Percentiles rank a stretch among this genome's conserved stretches.
Conservation (phyloP, 30 jellyfish, hydroid and myxozoan genomes). For the Turritopsis rubra region DNA sequence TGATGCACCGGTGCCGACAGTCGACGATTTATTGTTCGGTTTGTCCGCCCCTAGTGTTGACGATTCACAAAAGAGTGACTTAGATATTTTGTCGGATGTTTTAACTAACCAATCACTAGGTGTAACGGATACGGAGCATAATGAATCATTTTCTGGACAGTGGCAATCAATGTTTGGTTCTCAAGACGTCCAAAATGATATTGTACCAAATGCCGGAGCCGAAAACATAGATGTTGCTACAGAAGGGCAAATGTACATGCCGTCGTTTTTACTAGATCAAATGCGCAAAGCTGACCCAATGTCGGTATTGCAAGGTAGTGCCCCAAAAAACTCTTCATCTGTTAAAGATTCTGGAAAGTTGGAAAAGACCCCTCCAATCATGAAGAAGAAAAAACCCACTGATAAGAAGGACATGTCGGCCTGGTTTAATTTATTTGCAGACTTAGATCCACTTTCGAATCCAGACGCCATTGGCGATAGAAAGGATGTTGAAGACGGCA, state of each 20-base stretch:
- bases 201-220: conserved; percentile 44
- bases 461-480: conserved; percentile 85
- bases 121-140: conserved; percentile 33
- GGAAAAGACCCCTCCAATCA: conserved; percentile 13
- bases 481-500: conserved; percentile 54
- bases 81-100: conserved; percentile 74
- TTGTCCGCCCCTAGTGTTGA: conserved; percentile 24
- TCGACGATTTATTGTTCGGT: conserved; percentile 89
- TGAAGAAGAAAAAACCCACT: background rate
- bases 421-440: conserved; percentile 96
- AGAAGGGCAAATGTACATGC: conserved; percentile 55
- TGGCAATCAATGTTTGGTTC: conserved; percentile 97
- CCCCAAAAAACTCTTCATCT: conserved; percentile 54
- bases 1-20: conserved; percentile 33
- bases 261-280: conserved; percentile 93
- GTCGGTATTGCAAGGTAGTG: conserved; percentile 47
- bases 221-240: conserved; percentile 10
- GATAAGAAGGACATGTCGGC: conserved; percentile 96
- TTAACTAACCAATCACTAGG: conserved; percentile 52
- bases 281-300: conserved; percentile 83
- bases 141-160: conserved; percentile 60
- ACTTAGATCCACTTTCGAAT: conserved; percentile 93
- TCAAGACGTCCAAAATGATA: conserved; percentile 20
- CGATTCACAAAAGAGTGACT: conserved; percentile 38
- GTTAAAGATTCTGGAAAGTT: conserved; percentile 44